A percentile compares a stretch with the other conserved stretches of the same genome.
Conservation (phyloP, 30 jellyfish, hydroid and myxozoan genomes). For the Catostylus mosaicus region DNA sequence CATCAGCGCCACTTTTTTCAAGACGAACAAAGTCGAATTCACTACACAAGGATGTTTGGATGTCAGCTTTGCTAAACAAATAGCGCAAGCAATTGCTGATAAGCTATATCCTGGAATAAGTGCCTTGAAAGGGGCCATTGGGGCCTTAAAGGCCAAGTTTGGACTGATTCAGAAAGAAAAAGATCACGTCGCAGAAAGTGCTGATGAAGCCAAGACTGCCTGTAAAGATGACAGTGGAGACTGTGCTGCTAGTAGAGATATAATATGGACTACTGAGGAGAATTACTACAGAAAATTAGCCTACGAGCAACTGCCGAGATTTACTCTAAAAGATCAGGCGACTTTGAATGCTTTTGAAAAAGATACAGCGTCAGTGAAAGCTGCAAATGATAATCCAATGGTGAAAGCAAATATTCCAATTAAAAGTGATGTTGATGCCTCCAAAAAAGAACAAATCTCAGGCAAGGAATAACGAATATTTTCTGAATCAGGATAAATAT, state of each 20-base stretch:
- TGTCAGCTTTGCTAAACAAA: constrained; percentile 66
- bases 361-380: constrained; percentile 55
- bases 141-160: constrained; percentile 37
- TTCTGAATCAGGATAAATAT: too few species aligned
- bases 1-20: constrained; percentile 55
- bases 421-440: too few species aligned
- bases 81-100: constrained; percentile 68
- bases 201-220: too few species aligned
- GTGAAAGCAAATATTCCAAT: constrained; percentile 47
- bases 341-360: constrained; percentile 28
- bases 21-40: constrained; percentile 35
- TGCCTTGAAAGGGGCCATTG: constrained; percentile 60
- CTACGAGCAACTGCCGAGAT: constrained; percentile 70
- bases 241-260: constrained; percentile 19
- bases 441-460: too few species aligned
- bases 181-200: constrained; percentile 49
- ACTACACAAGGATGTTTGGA: constrained; percentile 67
- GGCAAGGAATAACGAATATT: too few species aligned
- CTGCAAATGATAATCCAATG: constrained; percentile 63
- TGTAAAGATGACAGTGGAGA: constrained; percentile 41
- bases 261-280: constrained; percentile 58
- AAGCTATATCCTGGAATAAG: constrained; percentile 79
- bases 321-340: constrained; percentile 37
- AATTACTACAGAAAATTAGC: constrained; percentile 57
- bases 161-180: constrained; percentile 56